Conservation (phyloP, 2,888 invertebrate genomes). For the Pseudococcus viburni region DNA sequence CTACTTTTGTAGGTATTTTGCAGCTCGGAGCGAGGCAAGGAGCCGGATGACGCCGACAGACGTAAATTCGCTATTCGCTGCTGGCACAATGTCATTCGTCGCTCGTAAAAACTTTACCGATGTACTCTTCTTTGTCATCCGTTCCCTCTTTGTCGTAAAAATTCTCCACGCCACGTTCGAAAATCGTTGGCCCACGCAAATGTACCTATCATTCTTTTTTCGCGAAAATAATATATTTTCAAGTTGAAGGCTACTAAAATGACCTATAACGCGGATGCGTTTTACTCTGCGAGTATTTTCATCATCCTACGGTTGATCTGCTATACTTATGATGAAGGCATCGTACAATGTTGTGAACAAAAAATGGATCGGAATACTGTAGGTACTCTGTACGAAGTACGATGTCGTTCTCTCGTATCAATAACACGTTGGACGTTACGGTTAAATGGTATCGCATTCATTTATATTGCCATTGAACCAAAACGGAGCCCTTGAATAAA, state of each 20-base stretch:
- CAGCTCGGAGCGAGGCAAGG: not conserved
- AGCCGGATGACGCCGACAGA: not conserved
- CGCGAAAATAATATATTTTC: not conserved
- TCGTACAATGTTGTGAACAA: not conserved
- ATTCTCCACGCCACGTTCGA: not conserved
- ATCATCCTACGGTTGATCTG: not conserved
- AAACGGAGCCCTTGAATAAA: constrained; percentile 34
- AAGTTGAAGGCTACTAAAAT: constrained; percentile 25
- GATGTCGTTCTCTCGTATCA: not conserved
- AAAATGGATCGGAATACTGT: not conserved
- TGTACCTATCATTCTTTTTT: not conserved
- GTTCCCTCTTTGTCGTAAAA: not conserved
- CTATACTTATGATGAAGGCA: not conserved
- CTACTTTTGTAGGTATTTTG: not conserved
- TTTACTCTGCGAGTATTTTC: not conserved
- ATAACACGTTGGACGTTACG: constrained; percentile 26
- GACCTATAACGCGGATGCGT: constrained; percentile 5
- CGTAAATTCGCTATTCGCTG: not conserved
- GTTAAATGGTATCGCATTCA: constrained; percentile 27
- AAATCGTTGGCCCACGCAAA: not conserved
- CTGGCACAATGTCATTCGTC: not conserved
- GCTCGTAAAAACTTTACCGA: constrained; percentile 12
- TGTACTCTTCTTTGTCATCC: not conserved
- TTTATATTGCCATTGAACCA: constrained; percentile 47
- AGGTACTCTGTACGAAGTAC: not conserved